Evolutionary conservation across 2,888 invertebrate genomes (phyloP), one percentile per base, ranked within the genome.

Genomic region (Eretmocerus hayati): DNA sequence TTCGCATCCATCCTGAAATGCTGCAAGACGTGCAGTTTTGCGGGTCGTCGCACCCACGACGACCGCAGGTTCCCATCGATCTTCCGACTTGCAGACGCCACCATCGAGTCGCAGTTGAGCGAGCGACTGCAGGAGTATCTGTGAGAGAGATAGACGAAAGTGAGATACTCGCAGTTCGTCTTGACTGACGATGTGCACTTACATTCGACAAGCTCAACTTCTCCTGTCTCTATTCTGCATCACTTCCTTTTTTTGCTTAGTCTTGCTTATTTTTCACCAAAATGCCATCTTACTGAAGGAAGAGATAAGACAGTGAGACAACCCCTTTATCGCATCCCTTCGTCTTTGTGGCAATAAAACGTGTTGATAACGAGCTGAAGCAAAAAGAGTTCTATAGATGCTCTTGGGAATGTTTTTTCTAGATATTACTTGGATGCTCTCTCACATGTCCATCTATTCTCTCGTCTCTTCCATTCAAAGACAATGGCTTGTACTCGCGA

Each of bases 21-120:
- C 22, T 15, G 23, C 15, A 13, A 13, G 31, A 15, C 38, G 26
- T 15, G 30, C 20, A 43, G 32, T 48, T 46, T 41, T 41, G 58
- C 58, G 58, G 64, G 62, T 65, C 64, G 59, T 62, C 62, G 65
- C 66, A 63, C 66, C 63, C 64, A 64, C 46, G n/a, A n/a, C n/a
- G n/a, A n/a, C n/a, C n/a, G 52, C 52, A 58, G 58, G 64, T 68
- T 69, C 68, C 67, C 68, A 68, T 67, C 68, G 67, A 68, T 67
- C 63, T 65, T 40, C 37, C 15, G 21, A 18, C n/a, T 21, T 2
- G 21, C 6, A 18, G n/a, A 18, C 38, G 33, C 54, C 55, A 52
- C 52, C 51, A 56, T 52, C 56, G 53, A 57, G 55, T 59, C 56
- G 54, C 8, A 6, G 26, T 6, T 11, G 26, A 6, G 26, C 26